These are phyloP conservation scores for Bombus cullumanus DNA, from an alignment of 1,140 invertebrate species.

Conservation along the genomic window DNA sequence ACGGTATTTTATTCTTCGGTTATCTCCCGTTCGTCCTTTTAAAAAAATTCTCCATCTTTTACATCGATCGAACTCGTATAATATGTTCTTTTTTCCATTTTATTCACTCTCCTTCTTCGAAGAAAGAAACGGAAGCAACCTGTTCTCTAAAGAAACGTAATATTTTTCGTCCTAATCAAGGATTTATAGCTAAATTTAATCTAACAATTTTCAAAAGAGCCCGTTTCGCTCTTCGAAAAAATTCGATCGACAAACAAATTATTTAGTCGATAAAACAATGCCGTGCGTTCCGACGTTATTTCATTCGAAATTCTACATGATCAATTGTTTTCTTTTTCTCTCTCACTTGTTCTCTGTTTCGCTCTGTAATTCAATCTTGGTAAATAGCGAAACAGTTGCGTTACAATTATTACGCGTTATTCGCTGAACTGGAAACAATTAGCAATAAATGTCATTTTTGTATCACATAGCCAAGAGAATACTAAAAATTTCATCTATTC, in stretches of 20 bases:
- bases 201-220: slow-evolving; percentile 1
- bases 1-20: slow-evolving; percentile 24
- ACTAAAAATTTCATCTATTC: not conserved
- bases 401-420: slow-evolving; percentile 12
- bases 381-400: slow-evolving; percentile 12
- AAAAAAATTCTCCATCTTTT: slow-evolving; percentile 5
- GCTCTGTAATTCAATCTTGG: not conserved
- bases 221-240: slow-evolving; percentile 35
- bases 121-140: slow-evolving; percentile 22
- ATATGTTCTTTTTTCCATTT: not conserved
- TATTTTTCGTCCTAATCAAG: not conserved
- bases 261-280: not conserved
- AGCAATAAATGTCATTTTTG: slow-evolving; percentile 41
- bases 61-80: not conserved
- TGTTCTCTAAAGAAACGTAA: not conserved
- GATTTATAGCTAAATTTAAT: slow-evolving; percentile 22
- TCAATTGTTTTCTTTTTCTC: not conserved
- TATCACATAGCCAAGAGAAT: slow-evolving; percentile 44
- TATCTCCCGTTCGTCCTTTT: not conserved
- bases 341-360: not conserved
- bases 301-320: slow-evolving; percentile 8
- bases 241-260: slow-evolving; percentile 8
- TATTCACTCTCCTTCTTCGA: not conserved
- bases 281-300: not conserved
- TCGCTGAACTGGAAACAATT: slow-evolving; percentile 32